Base-by-base conservation (phyloP, 2,888 invertebrate species). In the Caenorhabditis sinica region DNA sequence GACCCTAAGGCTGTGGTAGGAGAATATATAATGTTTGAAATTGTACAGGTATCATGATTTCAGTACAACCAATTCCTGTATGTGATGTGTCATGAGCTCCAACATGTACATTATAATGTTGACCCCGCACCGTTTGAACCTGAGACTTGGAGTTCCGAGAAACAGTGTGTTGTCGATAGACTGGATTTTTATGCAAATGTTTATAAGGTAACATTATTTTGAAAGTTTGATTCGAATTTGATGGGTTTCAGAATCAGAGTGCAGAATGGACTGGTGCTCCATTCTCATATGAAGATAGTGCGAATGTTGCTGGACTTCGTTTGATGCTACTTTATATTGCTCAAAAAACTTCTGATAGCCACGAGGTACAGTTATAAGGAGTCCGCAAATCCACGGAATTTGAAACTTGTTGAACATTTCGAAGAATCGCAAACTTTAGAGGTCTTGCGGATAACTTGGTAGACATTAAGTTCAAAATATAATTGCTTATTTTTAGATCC, bases 261-360 rank as follows among this genome's bases (percentile, higher is more conserved):
- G 23, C 53, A 0, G 49, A 69, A 8, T 71, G 74, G 69, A 65
- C 56, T 11, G 23, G 45, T 2, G 71, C 69, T 0, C 33, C 25
- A 36, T 79, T 69, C 2, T 69, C 45, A 4, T 83, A 79, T 61
- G 83, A 83, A 63, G 83, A 83, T 43, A 73, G 79, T 51, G 53
- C 83, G 36, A 83, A 79, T 51, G 40, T 79, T 36, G 69, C 69
- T 30, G 83, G 68, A 33, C 13, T 83, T 0, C 58, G 83, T 15
- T 45, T 79, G 28, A n/a, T 69, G 20, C 36, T 74, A 0, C n/a
- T 72, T 5, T 51, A 60, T 43, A 40, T 45, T 25, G 76, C 82
- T 36, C 58, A 66, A 51, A 82, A 20, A 20, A 51, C 71, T 13
- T 76, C 69, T n/a, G 60, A 76, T 6, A 43, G 23, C 13, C 33